phyloP scores from a whole-genome alignment of 2,888 invertebrate species.

The Oscheius onirici region DNA sequence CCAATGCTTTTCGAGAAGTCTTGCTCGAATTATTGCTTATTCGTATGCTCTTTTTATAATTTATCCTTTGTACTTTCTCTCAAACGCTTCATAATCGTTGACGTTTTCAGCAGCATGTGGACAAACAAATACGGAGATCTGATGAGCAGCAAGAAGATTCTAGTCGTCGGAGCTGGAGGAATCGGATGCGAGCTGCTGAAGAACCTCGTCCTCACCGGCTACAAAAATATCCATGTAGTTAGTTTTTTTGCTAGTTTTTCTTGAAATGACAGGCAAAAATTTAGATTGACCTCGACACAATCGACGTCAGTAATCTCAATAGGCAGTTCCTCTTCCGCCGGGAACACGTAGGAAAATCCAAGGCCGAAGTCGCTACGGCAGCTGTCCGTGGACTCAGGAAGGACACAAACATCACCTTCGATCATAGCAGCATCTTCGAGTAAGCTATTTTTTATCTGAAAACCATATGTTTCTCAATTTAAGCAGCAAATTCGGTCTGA shows the following conservation, averaged over 20 bases:
- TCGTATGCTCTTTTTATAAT: too few species aligned
- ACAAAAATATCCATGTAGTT: constrained; percentile 91
- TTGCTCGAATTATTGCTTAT: too few species aligned
- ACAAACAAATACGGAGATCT: not conserved
- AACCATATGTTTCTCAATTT: constrained; percentile 31
- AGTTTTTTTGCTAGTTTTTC: constrained; percentile 71
- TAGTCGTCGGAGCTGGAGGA: constrained; percentile 88
- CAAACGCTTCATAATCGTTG: too few species aligned
- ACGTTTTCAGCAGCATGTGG: not conserved
- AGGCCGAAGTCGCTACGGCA: constrained; percentile 75
- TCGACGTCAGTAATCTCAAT: constrained; percentile 98
- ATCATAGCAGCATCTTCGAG: constrained; percentile 84
- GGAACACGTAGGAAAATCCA: constrained; percentile 96
- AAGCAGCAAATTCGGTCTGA: constrained; percentile 80
- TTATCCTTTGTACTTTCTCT: too few species aligned
- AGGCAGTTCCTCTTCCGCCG: constrained; percentile 98
- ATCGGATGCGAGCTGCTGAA: constrained; percentile 98
- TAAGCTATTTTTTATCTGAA: constrained; percentile 25
- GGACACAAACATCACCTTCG: constrained; percentile 77
- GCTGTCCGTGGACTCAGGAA: constrained; percentile 59
- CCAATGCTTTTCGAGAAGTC: too few species aligned
- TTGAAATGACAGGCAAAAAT: not conserved
- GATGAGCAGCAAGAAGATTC: constrained; percentile 33
- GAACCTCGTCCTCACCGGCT: constrained; percentile 93
- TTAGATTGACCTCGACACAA: constrained; percentile 98